Evolutionary conservation across 2,113 vertebrate species (phyloP), one percentile per base, ranked within the genome.

Genomic region (Pimephales promelas): DNA sequence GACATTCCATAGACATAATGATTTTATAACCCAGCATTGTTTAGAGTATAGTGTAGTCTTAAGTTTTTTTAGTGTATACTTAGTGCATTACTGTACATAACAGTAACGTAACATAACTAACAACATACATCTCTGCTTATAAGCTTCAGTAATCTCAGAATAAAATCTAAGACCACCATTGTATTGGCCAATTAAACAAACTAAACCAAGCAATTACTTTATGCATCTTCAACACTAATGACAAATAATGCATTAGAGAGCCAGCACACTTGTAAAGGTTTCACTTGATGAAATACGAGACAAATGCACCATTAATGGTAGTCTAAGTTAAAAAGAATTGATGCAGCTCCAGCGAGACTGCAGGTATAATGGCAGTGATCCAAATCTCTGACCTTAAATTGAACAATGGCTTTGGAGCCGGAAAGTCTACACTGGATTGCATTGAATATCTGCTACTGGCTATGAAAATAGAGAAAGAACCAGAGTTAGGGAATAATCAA

Each of bases 311-410:
- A 81, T 70, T 68, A 70, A 81, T 52, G 45, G 61, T 22, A 13
- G 59, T 16, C 24, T 64, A 62, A 79, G 59, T 79, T 79, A 45
- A 79, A 80, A 52, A 81, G 26, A 81, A 66, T 24, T 56, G 62
- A 81, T n/a, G 47, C 47, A 70, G 62, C 45, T 52, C 79, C 62
- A 81, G 62, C 26, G 7, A 66, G 61, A 80, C 59, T 26, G 76
- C 59, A 64, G 79, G 22, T 81, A 70, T 70, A 45, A 68, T 81
- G 79, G 62, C 62, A 36, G 64, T 9, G 64, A 56, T 70, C 79
- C 79, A 81, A 36, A 81, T 70, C 62, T n/a, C 62, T 81, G 47
- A 81, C 79, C 79, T 81, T 81, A 81, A 70, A 81, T n/a, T 70
- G 64, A 81, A 81, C 62, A 81, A 81, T 54, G 49, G 62, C 64